phyloP scores from a whole-genome alignment of 2,113 vertebrate genomes.

The Ophiodon elongatus region DNA sequence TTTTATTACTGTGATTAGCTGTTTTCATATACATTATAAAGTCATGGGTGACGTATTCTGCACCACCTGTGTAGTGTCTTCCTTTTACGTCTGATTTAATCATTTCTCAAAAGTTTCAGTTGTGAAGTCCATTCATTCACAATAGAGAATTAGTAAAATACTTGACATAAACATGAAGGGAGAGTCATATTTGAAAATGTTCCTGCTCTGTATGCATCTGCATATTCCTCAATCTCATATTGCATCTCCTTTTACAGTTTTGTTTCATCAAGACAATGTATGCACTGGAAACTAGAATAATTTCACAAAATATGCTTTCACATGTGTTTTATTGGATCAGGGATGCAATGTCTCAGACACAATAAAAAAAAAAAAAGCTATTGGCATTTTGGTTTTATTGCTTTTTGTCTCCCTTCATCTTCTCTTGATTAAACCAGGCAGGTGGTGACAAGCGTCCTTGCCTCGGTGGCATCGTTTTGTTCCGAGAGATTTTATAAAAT shows the following conservation, averaged over 20 bases:
- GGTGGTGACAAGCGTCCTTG: conserved; percentile 31
- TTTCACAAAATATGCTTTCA: conserved; percentile 45
- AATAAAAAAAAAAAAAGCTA: conserved; percentile 43
- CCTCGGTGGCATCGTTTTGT: conserved; percentile 22
- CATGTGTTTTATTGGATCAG: conserved; percentile 66
- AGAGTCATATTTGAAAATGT: background rate
- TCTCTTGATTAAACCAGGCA: conserved; percentile 67
- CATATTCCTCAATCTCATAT: background rate
- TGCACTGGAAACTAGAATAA: conserved; percentile 29
- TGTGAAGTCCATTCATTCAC: background rate
- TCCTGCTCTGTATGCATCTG: background rate
- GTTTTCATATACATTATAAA: background rate
- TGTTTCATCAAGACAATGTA: conserved; percentile 34
- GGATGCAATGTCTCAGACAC: conserved; percentile 54
- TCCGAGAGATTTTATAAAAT: conserved; percentile 33
- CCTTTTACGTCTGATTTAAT: background rate
- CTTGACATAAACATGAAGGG: background rate
- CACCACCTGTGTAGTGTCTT: background rate
- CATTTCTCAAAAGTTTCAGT: background rate
- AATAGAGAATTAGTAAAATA: background rate
- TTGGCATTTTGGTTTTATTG: conserved; percentile 71
- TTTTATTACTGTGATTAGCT: conserved; percentile 24
- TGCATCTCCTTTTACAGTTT: background rate
- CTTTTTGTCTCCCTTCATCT: conserved; percentile 62
- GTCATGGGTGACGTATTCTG: background rate